Base-by-base conservation (phyloP, 2,888 invertebrate species). In the Parapristionchus giblindavisi region DNA sequence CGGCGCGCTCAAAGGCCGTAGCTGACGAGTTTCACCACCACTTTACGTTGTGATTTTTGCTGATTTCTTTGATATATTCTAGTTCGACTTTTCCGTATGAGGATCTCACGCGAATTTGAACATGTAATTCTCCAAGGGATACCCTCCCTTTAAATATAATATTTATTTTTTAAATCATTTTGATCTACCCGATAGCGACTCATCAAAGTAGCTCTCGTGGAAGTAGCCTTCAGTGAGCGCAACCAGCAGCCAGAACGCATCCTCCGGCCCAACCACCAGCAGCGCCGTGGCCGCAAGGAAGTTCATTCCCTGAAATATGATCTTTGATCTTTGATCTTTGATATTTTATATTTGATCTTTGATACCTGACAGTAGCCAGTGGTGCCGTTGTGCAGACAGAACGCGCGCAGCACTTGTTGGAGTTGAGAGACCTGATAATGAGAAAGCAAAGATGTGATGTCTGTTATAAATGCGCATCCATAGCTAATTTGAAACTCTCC, bases 221-320 rank as follows among this genome's bases (percentile, higher is more conserved):
- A 91, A 90, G 79, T 89, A 90, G 56, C 88, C 83, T 81, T 91
- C 91, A 2, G 90, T 90, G 43, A 91, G 85, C 0, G 90, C 90
- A n/a, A 91, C 89, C 80, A 91, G 84, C 48, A 89, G 89, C 91
- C 91, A 91, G 85, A 91, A 91, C 4, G 90, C 89, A 81, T 91
- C 90, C 80, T 91, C 90, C 1, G 90, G 89, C 73, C 90, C 89
- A 80, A 91, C 88, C 77, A 91, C 90, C 29, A 91, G 86, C 0
- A 91, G 88, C 3, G 89, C 88, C 84, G 91, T 90, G 34, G 89
- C 90, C 1, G 89, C 90, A 32, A 91, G 88, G 85, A 91, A 91
- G 85, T 91, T 91, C 90, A 91, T 90, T 14, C 66, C 71, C 70
- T 76, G 43, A 51, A 17, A 24, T 11, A 32, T 32, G 8, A 63